Evolutionary conservation across 2,797 vertebrate genomes (phyloP), one percentile per base, ranked within the genome.

Genomic region (Syndactyla subalaris): DNA sequence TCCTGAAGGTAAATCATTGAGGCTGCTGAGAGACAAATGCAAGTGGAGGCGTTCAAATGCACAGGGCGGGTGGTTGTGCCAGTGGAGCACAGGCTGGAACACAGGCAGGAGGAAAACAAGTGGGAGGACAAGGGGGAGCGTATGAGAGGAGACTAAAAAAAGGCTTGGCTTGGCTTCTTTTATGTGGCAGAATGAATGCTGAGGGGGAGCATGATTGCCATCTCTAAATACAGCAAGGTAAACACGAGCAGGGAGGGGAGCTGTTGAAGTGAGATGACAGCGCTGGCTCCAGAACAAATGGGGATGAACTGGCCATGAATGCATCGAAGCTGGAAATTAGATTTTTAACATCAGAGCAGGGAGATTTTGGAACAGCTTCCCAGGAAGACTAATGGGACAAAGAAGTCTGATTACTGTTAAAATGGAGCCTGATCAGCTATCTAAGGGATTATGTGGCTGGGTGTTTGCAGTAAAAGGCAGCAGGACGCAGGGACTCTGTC

Each of bases 181-280:
- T 68, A 77, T 89, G 91, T 77, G 63, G 87, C 65, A 49, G 32
- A 89, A 54, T 54, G 85, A 88, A 74, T 32, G 57, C 91, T 92
- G 93, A 93, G 91, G 88, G 91, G 87, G 94, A 96, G 89, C 58
- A n/a, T 58, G 96, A 93, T 91, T 96, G 94, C 93, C 85, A 92
- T 95, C 85, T 74, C 67, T 88, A 94, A 95, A 89, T 92, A 74
- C n/a, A 4, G 82, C 9, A 23, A 86, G 94, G 95, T 96, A 93
- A 96, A 95, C 95, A 92, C 14, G 7, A 89, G 93, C 78, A 93
- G 94, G 89, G 94, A 96, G 95, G 89, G 85, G 91, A 89, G 91
- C 94, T 94, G 4, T 79, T 93, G 72, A 66, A 91, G 94, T 76
- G 72, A 76, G 87, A 89, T 93, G 91, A 78, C 92, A 92, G 94